Base-by-base conservation (phyloP, 30 jellyfish, hydroid and myxozoan genomes). In the Aurelia aurita region DNA sequence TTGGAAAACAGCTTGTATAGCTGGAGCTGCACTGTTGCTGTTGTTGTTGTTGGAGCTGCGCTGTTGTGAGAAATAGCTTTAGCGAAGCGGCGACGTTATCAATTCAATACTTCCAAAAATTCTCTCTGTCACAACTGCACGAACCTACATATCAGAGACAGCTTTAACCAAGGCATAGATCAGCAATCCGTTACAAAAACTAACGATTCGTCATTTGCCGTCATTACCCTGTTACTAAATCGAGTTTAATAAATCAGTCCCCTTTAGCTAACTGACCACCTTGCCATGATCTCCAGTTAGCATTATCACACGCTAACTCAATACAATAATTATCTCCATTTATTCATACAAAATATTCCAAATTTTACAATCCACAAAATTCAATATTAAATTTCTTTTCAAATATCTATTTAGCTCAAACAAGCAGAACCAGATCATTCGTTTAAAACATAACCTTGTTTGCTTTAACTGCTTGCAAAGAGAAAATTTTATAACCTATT, bases 311-410 rank as follows among this genome's bases (percentile, higher is more conserved):
- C 51, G 86, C 79, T 63, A 58, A 32, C 70, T 59, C n/a, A 58
- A 77, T 77, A 58, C 79, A 77, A 77, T 69, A 81, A 81, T 66
- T 67, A 81, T 81, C 85, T 58, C 70, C 57, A 81, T 81, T 81
- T 59, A 81, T 69, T 54, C 78, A 66, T 81, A 81, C 74, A 81
- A 81, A 81, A 81, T 69, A 81, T 81, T 81, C 85, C 74, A 81
- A 81, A 81, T 81, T 67, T 81, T 69, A 81, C 91, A 81, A 81
- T 81, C 85, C 91, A 81, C 91, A 81, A 79, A 79, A 79, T 79
- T 69, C 91, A 81, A 39, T 69, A 81, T 53, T 57, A 67, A 81
- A 81, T 69, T 46, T 69, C 64, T 69, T 49, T 81, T 67, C 86
- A 74, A 31, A 55, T 55, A 55, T 55, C 67, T 55, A 55, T 55